A percentile compares a stretch with the other conserved stretches of the same genome.
phyloP scores from a whole-genome alignment of 2,113 vertebrate species.

The Genyomyrus donnyi region DNA sequence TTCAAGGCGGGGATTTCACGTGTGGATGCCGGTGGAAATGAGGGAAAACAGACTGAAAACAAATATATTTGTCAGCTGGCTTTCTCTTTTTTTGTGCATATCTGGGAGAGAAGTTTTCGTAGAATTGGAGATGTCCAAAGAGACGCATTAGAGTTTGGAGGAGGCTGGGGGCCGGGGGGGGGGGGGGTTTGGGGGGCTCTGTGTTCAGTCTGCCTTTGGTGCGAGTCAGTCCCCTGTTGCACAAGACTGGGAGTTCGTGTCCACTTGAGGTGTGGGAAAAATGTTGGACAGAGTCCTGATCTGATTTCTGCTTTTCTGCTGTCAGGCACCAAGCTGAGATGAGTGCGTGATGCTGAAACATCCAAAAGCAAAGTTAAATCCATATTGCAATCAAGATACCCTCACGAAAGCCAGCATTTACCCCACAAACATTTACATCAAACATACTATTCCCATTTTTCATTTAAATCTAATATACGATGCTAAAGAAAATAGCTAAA shows the following conservation, averaged over 20 bases:
- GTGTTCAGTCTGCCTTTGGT: not conserved
- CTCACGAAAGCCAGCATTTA: not conserved
- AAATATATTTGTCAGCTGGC: slow-evolving; percentile 43
- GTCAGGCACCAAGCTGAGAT: not conserved
- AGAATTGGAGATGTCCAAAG: slow-evolving; percentile 22
- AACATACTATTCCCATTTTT: not conserved
- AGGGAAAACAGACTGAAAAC: slow-evolving; percentile 43
- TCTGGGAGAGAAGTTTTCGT: slow-evolving; percentile 28
- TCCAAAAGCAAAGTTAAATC: not conserved
- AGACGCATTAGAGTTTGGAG: not conserved
- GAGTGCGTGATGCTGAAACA: not conserved
- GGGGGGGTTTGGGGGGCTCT: not conserved
- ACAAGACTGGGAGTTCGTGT: not conserved
- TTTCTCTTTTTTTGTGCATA: slow-evolving; percentile 37
- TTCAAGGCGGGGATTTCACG: slow-evolving; percentile 24
- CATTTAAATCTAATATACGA: not conserved
- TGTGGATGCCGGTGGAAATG: slow-evolving; percentile 20
- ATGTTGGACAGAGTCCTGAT: not conserved
- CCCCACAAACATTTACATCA: not conserved
- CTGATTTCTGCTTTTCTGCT: not conserved
- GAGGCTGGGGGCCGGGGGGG: not conserved
- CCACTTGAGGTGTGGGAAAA: slow-evolving; percentile 3
- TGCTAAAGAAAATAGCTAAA: not conserved
- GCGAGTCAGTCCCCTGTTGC: not conserved
- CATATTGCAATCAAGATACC: not conserved